Percentiles rank a stretch among this genome's conserved stretches.
phyloP scores from a whole-genome alignment of 1,140 invertebrate genomes.

The Gonatopus flavifemur region DNA sequence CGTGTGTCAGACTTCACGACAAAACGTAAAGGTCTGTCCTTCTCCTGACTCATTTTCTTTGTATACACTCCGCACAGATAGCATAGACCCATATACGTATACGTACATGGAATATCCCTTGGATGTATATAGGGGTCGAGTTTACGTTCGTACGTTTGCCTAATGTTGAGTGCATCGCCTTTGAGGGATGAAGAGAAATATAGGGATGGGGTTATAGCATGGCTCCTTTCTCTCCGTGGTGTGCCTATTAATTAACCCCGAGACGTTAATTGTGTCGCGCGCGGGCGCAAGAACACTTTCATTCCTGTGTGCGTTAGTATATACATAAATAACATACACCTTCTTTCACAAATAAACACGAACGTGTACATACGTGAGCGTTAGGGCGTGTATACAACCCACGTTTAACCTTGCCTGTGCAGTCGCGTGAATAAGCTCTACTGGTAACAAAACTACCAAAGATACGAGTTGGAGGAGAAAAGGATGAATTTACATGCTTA shows the following conservation, averaged over 20 bases:
- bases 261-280: conserved; percentile 38
- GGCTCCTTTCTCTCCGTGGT: conserved; percentile 28
- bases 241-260: conserved; percentile 33
- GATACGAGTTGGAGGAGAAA: conserved; percentile 3
- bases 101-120: no score
- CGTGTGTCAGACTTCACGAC: no score
- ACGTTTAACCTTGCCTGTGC: conserved; percentile 21
- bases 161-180: conserved; percentile 30
- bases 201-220: conserved; percentile 1
- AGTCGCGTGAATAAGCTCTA: not conserved
- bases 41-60: no score
- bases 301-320: not conserved
- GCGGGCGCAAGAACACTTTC: conserved; percentile 11
- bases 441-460: conserved; percentile 7
- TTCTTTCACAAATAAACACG: not conserved
- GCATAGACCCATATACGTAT: no score
- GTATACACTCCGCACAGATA: no score
- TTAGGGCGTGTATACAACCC: not conserved
- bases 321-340: not conserved
- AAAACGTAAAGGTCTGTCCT: no score
- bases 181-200: conserved; percentile 3
- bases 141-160: conserved; percentile 29
- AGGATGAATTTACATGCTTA: conserved; percentile 19
- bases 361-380: not conserved
- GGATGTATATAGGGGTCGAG: no score